Evolutionary conservation across 1,140 invertebrate genomes (phyloP), one percentile per base, ranked within the genome.

Genomic region (Drosophila baimaii): DNA sequence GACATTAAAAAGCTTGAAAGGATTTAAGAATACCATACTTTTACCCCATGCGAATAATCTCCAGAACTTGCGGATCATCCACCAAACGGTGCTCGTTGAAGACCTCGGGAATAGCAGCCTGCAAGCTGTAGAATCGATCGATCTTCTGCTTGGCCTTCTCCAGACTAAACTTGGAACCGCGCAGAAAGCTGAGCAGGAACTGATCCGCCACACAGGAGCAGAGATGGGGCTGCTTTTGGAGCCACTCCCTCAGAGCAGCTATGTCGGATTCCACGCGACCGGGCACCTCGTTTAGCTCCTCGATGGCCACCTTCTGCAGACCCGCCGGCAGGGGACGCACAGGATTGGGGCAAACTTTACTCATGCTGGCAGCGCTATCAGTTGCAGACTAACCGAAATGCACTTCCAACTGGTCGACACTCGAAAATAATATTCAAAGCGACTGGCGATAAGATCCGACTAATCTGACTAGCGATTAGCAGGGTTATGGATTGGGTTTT

Each of bases 161-260:
- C 72, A 95, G 84, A 74, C 95, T 95, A 83, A 94, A 95, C 90
- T 96, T 96, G 59, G 94, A 94, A 25, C 95, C 94, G 3, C 95
- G 92, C 39, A 96, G 85, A 83, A 95, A 95, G 39, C 92, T 93
- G 23, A 95, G 73, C 8, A 95, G 72, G 90, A 94, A 94, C 89
- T 95, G 94, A 78, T 95, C 94, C 76, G 94, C 94, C 6, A 74
- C 78, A 35, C 91, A 84, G 43, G 82, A 78, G 37, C 91, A 93
- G 19, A 95, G 89, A 90, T 95, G 94, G 0, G 94, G 93, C 71
- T 95, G 94, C 88, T 95, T 94, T 3, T 93, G 76, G 9, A 95
- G 92, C 95, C 95, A 95, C 47, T 94, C 93, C 27, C 93, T 93
- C 27, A 95, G 91, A 57, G 93, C 86, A 33, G 92, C 71, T 6